phyloP scores from a whole-genome alignment of 2,888 invertebrate genomes.

The Galerucella nymphaeae region DNA sequence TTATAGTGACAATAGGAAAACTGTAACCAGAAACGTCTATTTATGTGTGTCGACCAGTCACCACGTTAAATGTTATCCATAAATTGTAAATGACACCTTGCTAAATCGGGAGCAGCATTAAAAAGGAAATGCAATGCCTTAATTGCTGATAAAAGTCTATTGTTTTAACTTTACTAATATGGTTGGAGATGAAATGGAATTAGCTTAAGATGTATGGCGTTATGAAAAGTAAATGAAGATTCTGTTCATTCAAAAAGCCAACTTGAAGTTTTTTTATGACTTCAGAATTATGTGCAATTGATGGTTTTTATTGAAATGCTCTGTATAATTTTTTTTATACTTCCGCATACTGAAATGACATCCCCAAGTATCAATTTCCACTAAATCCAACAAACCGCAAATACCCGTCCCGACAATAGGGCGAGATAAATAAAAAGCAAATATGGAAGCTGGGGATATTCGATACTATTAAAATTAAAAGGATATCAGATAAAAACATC shows the following conservation, averaged over 20 bases:
- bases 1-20: not conserved
- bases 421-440: constrained; percentile 28
- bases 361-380: not conserved
- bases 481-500: constrained; percentile 56
- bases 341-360: too few relatives aligned
- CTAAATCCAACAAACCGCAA: not conserved
- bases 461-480: constrained; percentile 46
- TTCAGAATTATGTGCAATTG: too few relatives aligned
- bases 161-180: constrained; percentile 7
- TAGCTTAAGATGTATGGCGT: not conserved
- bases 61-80: constrained; percentile 28
- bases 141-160: constrained; percentile 16
- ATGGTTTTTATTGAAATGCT: too few relatives aligned
- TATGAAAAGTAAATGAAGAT: not conserved
- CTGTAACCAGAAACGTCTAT: constrained; percentile 22
- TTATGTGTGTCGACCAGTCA: constrained; percentile 37
- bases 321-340: too few relatives aligned
- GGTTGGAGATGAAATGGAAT: too few relatives aligned
- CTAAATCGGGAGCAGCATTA: constrained; percentile 21
- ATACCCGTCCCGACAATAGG: not conserved
- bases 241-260: not conserved
- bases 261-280: too few relatives aligned
- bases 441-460: constrained; percentile 26
- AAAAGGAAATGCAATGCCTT: constrained; percentile 24
- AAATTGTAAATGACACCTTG: constrained; percentile 38